These are phyloP conservation scores for Rutilus rutilus DNA, from an alignment of 2,113 vertebrate genomes.

Conservation along the genomic window DNA sequence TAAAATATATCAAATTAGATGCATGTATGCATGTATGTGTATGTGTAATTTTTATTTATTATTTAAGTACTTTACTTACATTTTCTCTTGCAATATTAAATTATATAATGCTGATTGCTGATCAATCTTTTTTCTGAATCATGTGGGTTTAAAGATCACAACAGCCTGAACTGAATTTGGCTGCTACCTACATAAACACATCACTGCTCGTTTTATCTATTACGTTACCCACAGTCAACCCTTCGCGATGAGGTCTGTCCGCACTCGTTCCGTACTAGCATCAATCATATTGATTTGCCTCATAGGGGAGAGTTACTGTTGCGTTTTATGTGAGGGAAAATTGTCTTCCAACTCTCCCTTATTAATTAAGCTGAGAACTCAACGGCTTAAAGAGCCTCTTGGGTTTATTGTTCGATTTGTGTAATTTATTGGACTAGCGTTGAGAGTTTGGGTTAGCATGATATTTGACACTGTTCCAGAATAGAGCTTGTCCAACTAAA, in stretches of 20 bases:
- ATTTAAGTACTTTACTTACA: too few relatives aligned
- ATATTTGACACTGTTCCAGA: constrained; percentile 54
- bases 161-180: constrained; percentile 8
- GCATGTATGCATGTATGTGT: too few relatives aligned
- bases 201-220: neutral
- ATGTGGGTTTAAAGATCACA: neutral
- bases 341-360: constrained; percentile 28
- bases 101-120: too few relatives aligned
- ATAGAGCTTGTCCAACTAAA: constrained; percentile 57
- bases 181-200: neutral
- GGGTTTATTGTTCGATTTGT: constrained; percentile 52
- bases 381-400: constrained; percentile 17
- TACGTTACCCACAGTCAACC: neutral
- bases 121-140: neutral
- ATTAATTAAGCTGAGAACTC: constrained; percentile 54
- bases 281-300: constrained; percentile 38
- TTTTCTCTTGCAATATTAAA: too few relatives aligned
- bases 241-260: constrained; percentile 11
- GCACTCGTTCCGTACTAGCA: neutral
- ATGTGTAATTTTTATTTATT: too few relatives aligned
- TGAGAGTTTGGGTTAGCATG: constrained; percentile 53
- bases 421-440: constrained; percentile 54
- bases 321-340: constrained; percentile 40
- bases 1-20: too few relatives aligned
- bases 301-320: constrained; percentile 27